Conservation (phyloP, 2,113 vertebrate species). For the Crotalus horridus region DNA sequence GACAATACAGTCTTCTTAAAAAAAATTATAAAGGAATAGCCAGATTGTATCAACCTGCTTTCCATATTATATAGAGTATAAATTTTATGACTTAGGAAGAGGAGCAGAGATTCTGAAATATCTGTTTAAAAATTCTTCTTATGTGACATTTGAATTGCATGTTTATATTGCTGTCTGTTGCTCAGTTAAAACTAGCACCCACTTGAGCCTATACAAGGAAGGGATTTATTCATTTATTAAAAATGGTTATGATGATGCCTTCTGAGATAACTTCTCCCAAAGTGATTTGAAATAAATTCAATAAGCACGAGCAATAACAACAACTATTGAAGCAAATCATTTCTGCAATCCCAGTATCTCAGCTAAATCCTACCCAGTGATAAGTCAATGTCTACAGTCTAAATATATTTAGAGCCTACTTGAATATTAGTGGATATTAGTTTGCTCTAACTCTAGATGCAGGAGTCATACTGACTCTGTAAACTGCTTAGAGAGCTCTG, state of each 20-base stretch:
- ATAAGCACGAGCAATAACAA: background rate
- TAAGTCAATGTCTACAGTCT: background rate
- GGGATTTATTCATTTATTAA: background rate
- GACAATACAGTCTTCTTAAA: background rate
- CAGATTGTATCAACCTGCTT: background rate
- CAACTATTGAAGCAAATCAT: background rate
- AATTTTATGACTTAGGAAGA: background rate
- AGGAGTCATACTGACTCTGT: background rate
- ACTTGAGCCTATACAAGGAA: background rate
- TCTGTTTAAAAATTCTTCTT: conserved; percentile 6
- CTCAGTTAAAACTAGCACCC: background rate
- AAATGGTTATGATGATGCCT: background rate
- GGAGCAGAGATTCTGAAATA: background rate
- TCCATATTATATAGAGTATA: background rate
- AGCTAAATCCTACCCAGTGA: background rate
- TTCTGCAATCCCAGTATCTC: background rate
- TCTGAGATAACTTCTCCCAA: background rate
- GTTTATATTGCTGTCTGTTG: background rate
- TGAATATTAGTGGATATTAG: background rate
- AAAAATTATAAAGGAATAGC: background rate
- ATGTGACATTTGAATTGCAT: conserved; percentile 6
- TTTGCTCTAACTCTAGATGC: background rate
- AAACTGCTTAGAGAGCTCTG: no score
- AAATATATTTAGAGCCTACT: background rate
- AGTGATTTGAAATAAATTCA: background rate